Conservation (phyloP, 2,113 vertebrate genomes). For the Sigmodon hispidus region DNA sequence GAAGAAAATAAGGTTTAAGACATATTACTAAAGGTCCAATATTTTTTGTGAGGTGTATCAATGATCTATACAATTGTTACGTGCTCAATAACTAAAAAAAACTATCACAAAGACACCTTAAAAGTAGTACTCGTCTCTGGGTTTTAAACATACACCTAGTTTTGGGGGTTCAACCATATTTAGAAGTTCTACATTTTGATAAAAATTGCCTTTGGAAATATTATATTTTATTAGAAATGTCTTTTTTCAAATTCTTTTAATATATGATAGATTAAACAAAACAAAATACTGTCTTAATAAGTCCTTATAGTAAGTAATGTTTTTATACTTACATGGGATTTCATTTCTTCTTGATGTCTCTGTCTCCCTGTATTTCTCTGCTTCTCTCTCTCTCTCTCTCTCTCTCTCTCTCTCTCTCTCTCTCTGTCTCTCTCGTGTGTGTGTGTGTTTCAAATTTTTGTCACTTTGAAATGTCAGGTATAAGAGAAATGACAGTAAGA, state of each 20-base stretch:
- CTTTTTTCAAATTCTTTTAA: not conserved
- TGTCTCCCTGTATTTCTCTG: accelerated
- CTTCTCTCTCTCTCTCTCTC: not conserved
- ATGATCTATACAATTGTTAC: not conserved
- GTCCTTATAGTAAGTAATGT: not conserved
- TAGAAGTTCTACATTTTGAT: not conserved
- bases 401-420: not conserved
- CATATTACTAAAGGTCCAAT: not conserved
- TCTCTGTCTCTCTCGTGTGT: too few species aligned
- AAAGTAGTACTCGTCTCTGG: not conserved
- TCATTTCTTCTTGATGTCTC: not conserved
- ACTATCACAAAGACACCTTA: not conserved
- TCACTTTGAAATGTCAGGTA: constrained; percentile 39
- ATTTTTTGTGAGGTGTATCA: not conserved
- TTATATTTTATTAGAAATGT: not conserved
- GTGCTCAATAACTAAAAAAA: not conserved
- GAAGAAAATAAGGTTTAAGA: constrained; percentile 51
- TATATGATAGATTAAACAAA: not conserved
- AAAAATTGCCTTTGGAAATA: not conserved
- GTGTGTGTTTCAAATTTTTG: constrained; percentile 48
- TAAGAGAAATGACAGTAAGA: constrained; percentile 58
- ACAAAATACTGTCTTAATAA: not conserved
- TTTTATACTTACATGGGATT: not conserved
- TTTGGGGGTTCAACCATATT: not conserved
- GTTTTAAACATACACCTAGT: not conserved